These are phyloP conservation scores for Xanthorhoe designata DNA, from an alignment of 2,888 invertebrate genomes.

Conservation along the genomic window DNA sequence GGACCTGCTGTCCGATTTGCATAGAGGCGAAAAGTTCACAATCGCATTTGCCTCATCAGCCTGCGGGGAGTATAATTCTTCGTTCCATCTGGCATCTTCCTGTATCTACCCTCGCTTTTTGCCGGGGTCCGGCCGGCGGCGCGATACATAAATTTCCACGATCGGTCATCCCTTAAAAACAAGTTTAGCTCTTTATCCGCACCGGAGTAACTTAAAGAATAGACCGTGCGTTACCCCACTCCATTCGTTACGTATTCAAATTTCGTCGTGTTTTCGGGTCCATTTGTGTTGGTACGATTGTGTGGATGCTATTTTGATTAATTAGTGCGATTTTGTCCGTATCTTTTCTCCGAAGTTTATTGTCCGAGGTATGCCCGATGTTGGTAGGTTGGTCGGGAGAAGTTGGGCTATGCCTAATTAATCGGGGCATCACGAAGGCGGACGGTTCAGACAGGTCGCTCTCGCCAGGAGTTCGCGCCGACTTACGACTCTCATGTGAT, in stretches of 20 bases:
- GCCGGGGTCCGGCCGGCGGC: slow-evolving; percentile 78
- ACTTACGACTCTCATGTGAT: slow-evolving; percentile 67
- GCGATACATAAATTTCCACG: slow-evolving; percentile 84
- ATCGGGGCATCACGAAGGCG: slow-evolving; percentile 61
- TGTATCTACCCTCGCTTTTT: slow-evolving; percentile 81
- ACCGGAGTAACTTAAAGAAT: slow-evolving; percentile 81
- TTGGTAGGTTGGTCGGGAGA: slow-evolving; percentile 34
- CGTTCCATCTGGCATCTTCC: slow-evolving; percentile 83
- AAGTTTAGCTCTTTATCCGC: slow-evolving; percentile 84
- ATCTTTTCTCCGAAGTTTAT: slow-evolving; percentile 27
- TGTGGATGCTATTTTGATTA: slow-evolving; percentile 65
- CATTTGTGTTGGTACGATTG: slow-evolving; percentile 72
- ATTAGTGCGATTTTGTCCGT: slow-evolving; percentile 53
- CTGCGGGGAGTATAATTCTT: slow-evolving; percentile 83
- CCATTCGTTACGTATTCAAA: slow-evolving; percentile 84
- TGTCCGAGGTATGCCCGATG: slow-evolving; percentile 9
- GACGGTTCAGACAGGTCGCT: slow-evolving; percentile 67
- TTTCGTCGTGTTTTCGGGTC: slow-evolving; percentile 79
- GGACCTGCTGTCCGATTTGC: slow-evolving; percentile 80
- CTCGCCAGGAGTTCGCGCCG: slow-evolving; percentile 56
- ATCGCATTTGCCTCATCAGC: slow-evolving; percentile 85
- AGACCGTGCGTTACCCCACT: slow-evolving; percentile 78
- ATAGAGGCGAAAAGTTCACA: slow-evolving; percentile 83
- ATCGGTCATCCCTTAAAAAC: slow-evolving; percentile 86
- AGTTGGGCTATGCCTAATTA: slow-evolving; percentile 68